Evolutionary conservation across 2,797 vertebrate genomes (phyloP), one percentile per base, ranked within the genome.

Genomic region (Falco naumanni): DNA sequence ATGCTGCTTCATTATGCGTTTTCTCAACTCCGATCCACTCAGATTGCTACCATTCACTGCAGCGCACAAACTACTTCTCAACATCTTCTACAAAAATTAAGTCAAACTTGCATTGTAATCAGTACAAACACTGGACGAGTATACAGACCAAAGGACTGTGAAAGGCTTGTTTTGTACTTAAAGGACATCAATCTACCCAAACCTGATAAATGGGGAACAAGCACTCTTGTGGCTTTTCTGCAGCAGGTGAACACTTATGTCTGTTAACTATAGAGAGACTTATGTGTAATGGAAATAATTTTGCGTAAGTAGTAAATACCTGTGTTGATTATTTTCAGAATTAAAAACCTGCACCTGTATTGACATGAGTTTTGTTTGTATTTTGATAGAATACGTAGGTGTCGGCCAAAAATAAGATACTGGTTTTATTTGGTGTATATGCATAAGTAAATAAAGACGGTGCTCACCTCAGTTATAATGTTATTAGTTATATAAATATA

Each of bases 151-250:
- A 99, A 99, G 93, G 99, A 99, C 97, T 99, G 99, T 41, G 99
- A 99, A 97, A 98, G 98, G 33, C 98, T 99, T 45, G 98, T 99
- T 64, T 98, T 99, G 65, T 99, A 99, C 94, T 97, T 99, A 76
- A 99, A 99, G 97, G 99, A 99, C 96, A 98, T 99, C 94, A 99
- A 99, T 97, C 98, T 99, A 18, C 99, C 99, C 54, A 99, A 99
- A 97, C 99, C 99, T 12, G 99, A 99, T 97, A 99, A 99, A 93
- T 99, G 99, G 99, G 99, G 99, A 50, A 99, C 99, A 87, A 99
- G 99, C 97, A 99, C 98, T 87, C 97, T 99, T 0, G 98, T 98
- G 60, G 98, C 99, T 85, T 99, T 99, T 95, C 94, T 99, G 28
- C 99, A 99, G 63, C 99, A 99, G 99, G 99, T 99, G 94, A 97